Percentiles rank a stretch among this genome's conserved stretches.
phyloP scores from a whole-genome alignment of 2,797 vertebrate genomes.

The Salmo trutta region DNA sequence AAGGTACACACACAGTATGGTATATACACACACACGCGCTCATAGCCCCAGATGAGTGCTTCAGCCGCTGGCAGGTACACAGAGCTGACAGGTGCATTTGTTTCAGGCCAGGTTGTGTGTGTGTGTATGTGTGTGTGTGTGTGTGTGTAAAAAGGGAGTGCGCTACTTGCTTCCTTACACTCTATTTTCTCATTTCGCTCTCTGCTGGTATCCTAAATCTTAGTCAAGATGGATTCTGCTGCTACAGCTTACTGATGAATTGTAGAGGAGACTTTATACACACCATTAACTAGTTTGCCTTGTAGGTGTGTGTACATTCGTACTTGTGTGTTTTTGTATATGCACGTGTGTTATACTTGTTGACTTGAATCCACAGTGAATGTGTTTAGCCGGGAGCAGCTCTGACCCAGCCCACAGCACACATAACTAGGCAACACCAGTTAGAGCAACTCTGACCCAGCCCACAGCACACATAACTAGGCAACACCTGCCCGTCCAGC shows the following conservation, averaged over 20 bases:
- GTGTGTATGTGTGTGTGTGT: not conserved
- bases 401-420: slow-evolving; percentile 55
- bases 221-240: too few species aligned
- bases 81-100: slow-evolving; percentile 5
- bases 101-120: not conserved
- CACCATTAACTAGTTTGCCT: too few species aligned
- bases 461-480: slow-evolving; percentile 32
- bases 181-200: too few species aligned
- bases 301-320: not conserved
- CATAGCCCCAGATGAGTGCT: not conserved
- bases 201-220: too few species aligned
- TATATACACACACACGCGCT: not conserved
- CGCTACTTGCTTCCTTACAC: too few species aligned
- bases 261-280: too few species aligned
- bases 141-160: not conserved
- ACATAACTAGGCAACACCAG: too few species aligned
- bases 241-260: too few species aligned
- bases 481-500: not conserved
- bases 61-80: not conserved
- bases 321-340: too few species aligned
- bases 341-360: slow-evolving; percentile 40
- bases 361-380: slow-evolving; percentile 58
- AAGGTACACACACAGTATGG: too few species aligned
- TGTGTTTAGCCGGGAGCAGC: slow-evolving; percentile 54
- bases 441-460: slow-evolving; percentile 46